Percentiles rank a stretch among this genome's conserved stretches.
phyloP scores from a whole-genome alignment of 2,797 vertebrate genomes.

The Darevskia mixta region DNA sequence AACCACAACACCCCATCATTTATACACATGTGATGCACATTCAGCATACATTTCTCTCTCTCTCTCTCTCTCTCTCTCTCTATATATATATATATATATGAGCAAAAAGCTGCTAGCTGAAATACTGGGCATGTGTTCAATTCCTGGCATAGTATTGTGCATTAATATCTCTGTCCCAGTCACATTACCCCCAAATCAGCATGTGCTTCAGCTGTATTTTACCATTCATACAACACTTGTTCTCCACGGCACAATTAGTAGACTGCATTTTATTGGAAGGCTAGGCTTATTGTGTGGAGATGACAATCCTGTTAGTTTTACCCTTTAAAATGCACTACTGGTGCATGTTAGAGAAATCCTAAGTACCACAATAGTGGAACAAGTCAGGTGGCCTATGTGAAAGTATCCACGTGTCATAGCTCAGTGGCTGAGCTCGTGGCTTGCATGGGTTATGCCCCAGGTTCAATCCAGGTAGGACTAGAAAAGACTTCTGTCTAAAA shows the following conservation, averaged over 20 bases:
- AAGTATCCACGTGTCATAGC: neutral
- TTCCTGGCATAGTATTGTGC: neutral
- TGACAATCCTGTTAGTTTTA: neutral
- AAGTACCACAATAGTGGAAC: neutral
- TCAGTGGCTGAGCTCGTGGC: too few species aligned
- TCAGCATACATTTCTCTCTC: constrained; percentile 40
- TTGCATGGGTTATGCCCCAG: neutral
- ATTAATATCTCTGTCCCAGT: neutral
- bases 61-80: constrained; percentile 39
- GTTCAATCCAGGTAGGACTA: neutral
- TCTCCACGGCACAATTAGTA: neutral
- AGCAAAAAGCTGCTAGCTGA: constrained; percentile 32
- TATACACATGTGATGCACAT: constrained; percentile 69
- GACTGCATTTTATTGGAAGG: neutral
- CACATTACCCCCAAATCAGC: neutral
- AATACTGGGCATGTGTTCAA: neutral
- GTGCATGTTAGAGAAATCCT: neutral
- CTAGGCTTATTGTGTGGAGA: neutral
- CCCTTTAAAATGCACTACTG: neutral
- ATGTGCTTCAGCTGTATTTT: too few species aligned
- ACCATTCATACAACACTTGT: neutral
- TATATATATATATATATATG: constrained; percentile 45
- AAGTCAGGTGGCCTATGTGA: neutral
- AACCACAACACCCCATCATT: constrained; percentile 76
- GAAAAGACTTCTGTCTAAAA: neutral